A percentile compares a stretch with the other conserved stretches of the same genome.
Conservation (phyloP, 37 sponge, comb jelly and placozoan species). For the Oscarella lobularis region DNA sequence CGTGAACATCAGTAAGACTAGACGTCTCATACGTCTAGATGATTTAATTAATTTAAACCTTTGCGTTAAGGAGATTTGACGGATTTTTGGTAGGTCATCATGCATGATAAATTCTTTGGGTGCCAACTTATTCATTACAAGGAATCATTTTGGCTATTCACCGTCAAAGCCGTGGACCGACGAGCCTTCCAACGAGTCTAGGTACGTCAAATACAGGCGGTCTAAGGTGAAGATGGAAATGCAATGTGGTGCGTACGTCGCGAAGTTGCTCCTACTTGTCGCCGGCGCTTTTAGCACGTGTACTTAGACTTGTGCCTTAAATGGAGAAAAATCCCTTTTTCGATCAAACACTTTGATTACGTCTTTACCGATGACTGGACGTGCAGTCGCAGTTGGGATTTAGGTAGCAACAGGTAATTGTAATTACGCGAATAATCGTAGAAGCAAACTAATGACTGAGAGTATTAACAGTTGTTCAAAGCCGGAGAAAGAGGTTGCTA, state of each 20-base stretch:
- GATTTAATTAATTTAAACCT: too few relatives aligned
- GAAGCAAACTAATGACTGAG: too few relatives aligned
- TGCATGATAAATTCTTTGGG: too few relatives aligned
- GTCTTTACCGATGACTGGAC: conserved; percentile 17
- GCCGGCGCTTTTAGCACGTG: too few relatives aligned
- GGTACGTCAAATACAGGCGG: conserved; percentile 14
- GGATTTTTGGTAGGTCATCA: too few relatives aligned
- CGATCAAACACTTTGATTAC: not conserved
- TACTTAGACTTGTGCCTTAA: conserved; percentile 19
- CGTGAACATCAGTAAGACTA: not conserved
- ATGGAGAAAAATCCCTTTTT: conserved; percentile 21
- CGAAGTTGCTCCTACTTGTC: too few relatives aligned
- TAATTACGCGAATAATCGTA: too few relatives aligned
- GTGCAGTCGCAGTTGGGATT: conserved; percentile 17
- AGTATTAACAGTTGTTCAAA: too few relatives aligned
- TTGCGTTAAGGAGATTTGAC: not conserved
- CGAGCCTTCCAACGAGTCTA: conserved; percentile 10
- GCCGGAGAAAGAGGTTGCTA: too few relatives aligned
- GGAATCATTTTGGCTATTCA: conserved; percentile 27
- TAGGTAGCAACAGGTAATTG: conserved; percentile 21
- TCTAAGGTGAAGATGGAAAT: conserved; percentile 7
- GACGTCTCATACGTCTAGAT: too few relatives aligned
- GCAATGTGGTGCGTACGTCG: conserved; percentile 26
- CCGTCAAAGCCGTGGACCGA: conserved; percentile 17
- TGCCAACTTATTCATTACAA: too few relatives aligned